phyloP scores from a whole-genome alignment of 1,140 invertebrate genomes.

The Drosophila mojavensis region DNA sequence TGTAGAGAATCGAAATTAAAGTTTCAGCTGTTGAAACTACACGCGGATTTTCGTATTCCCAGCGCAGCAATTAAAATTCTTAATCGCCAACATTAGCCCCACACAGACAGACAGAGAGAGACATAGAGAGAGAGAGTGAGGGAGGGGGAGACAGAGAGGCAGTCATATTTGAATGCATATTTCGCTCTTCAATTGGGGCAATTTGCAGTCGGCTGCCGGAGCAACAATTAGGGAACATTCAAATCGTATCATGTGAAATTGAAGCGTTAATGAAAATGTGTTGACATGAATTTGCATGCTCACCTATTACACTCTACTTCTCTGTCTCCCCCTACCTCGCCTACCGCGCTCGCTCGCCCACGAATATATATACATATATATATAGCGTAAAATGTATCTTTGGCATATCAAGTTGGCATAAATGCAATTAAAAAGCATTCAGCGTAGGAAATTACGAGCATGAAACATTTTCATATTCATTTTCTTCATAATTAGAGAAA shows the following conservation, averaged over 20 bases:
- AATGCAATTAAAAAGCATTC: conserved; percentile 52
- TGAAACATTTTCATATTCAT: conserved; percentile 15
- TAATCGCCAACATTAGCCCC: conserved; percentile 43
- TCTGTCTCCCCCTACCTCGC: neutral
- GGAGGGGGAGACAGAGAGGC: neutral
- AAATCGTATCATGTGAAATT: conserved; percentile 54
- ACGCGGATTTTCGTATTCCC: conserved; percentile 28
- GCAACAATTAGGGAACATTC: conserved; percentile 52
- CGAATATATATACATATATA: neutral
- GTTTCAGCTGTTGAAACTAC: conserved; percentile 29
- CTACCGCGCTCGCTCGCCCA: neutral
- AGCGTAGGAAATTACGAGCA: conserved; percentile 24
- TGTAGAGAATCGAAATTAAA: conserved; percentile 26
- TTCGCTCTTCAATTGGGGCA: neutral
- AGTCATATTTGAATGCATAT: conserved; percentile 25
- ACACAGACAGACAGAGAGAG: neutral
- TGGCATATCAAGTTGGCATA: conserved; percentile 27
- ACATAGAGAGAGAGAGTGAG: neutral
- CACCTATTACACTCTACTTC: conserved; percentile 5
- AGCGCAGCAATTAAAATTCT: conserved; percentile 43
- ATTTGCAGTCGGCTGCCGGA: neutral
- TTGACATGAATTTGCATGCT: conserved; percentile 29
- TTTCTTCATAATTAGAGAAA: conserved; percentile 7
- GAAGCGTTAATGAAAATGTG: conserved; percentile 50
- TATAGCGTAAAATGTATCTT: neutral